Conservation (phyloP, 2,888 invertebrate species). For the Eristalis arbustorum region DNA sequence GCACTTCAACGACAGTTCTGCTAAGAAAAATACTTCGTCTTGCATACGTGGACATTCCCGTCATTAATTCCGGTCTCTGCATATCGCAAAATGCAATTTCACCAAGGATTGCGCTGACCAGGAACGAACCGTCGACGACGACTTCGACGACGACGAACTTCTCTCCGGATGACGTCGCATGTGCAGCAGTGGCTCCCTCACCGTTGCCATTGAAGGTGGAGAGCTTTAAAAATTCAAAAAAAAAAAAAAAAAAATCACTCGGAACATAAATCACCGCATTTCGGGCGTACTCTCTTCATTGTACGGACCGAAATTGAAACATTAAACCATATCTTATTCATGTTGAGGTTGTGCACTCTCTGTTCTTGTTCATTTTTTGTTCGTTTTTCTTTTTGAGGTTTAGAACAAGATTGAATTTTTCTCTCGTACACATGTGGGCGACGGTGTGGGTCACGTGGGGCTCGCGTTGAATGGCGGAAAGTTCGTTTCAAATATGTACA, state of each 20-base stretch:
- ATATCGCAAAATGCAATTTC: background rate
- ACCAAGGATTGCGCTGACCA: background rate
- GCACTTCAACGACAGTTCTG: background rate
- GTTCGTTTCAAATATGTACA: conserved; percentile 56
- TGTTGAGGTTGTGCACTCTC: conserved; percentile 43
- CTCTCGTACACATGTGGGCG: conserved; percentile 27
- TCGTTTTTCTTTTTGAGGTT: conserved; percentile 16
- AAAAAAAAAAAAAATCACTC: background rate
- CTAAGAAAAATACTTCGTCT: background rate
- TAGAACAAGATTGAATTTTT: conserved; percentile 62
- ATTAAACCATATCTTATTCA: conserved; percentile 69
- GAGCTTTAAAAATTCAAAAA: conserved; percentile 23
- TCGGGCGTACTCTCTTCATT: conserved; percentile 53
- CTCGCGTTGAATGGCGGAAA: conserved; percentile 5
- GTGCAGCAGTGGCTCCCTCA: background rate
- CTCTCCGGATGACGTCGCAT: background rate
- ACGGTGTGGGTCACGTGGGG: background rate
- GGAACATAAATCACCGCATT: conserved; percentile 61
- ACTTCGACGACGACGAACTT: background rate
- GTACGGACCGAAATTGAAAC: conserved; percentile 64
- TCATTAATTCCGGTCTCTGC: background rate
- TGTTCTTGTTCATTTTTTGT: background rate
- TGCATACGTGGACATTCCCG: background rate
- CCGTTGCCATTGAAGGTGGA: background rate
- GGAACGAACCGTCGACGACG: background rate